Evolutionary conservation across 2,113 vertebrate genomes (phyloP).

Genomic region (Nanorana parkeri): DNA sequence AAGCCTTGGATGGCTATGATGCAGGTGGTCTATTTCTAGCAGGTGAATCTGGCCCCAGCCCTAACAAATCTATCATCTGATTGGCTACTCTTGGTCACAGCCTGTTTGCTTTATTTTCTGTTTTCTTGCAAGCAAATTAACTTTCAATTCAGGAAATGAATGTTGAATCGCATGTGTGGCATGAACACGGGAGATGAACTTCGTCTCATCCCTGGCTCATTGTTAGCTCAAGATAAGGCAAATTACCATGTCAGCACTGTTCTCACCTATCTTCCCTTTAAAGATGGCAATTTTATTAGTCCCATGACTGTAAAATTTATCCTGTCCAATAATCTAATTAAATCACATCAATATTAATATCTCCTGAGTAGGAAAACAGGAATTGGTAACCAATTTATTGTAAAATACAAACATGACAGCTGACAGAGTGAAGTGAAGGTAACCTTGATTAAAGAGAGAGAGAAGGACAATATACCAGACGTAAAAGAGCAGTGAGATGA

Average conservation of each 20-base stretch:
- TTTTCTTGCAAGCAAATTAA: too few species aligned
- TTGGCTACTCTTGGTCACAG: too few species aligned
- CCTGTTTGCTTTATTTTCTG: too few species aligned
- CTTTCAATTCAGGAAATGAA: background rate
- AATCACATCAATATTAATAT: conserved; percentile 25
- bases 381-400: background rate
- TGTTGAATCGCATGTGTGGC: background rate
- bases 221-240: conserved; percentile 81
- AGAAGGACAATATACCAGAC: too few species aligned
- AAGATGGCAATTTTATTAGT: conserved; percentile 55
- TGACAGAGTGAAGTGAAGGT: too few species aligned
- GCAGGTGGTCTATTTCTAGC: too few species aligned
- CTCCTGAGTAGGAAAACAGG: background rate
- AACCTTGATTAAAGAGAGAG: too few species aligned
- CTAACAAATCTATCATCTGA: too few species aligned
- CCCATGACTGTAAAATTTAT: background rate
- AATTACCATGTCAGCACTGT: conserved; percentile 65
- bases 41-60: too few species aligned
- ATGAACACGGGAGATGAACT: conserved; percentile 75
- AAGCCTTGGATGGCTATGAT: too few species aligned
- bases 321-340: conserved; percentile 16
- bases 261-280: conserved; percentile 60
- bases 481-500: too few species aligned
- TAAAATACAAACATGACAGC: too few species aligned
- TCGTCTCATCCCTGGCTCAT: conserved; percentile 79